Percentiles rank a stretch among this genome's conserved stretches.
Conservation (phyloP, 2,888 invertebrate genomes). For the Panzeria rudis region DNA sequence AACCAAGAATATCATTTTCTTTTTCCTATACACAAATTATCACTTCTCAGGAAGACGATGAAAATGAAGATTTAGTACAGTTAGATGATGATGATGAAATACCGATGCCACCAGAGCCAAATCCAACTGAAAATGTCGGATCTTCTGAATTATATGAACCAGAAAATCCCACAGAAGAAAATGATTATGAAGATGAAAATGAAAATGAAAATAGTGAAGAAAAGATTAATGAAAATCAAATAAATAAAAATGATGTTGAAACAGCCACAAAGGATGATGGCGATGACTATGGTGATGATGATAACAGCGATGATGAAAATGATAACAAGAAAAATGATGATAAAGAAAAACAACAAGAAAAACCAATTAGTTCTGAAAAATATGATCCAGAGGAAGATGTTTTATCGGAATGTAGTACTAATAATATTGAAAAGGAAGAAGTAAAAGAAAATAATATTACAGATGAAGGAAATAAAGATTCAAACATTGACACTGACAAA, state of each 20-base stretch:
- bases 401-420: constrained; percentile 38
- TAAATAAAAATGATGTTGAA: constrained; percentile 43
- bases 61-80: constrained; percentile 84
- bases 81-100: constrained; percentile 83
- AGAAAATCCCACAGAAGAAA: constrained; percentile 81
- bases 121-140: constrained; percentile 65
- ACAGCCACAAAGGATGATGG: constrained; percentile 49
- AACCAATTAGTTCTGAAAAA: constrained; percentile 33
- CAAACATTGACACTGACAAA: constrained; percentile 45
- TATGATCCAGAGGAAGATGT: constrained; percentile 69
- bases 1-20: constrained; percentile 85
- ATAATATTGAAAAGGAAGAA: constrained; percentile 34
- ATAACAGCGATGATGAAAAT: constrained; percentile 53
- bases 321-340: constrained; percentile 46
- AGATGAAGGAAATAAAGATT: constrained; percentile 24
- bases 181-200: constrained; percentile 73
- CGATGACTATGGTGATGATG: constrained; percentile 57
- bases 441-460: constrained; percentile 1
- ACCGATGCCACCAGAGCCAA: constrained; percentile 81
- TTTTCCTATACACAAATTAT: constrained; percentile 84
- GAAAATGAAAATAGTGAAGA: constrained; percentile 62
- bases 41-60: constrained; percentile 84
- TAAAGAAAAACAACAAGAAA: constrained; percentile 34
- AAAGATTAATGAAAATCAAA: constrained; percentile 60
- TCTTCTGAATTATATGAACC: constrained; percentile 81